Conservation (phyloP, 1,140 invertebrate species). For the Streblospio benedicti region DNA sequence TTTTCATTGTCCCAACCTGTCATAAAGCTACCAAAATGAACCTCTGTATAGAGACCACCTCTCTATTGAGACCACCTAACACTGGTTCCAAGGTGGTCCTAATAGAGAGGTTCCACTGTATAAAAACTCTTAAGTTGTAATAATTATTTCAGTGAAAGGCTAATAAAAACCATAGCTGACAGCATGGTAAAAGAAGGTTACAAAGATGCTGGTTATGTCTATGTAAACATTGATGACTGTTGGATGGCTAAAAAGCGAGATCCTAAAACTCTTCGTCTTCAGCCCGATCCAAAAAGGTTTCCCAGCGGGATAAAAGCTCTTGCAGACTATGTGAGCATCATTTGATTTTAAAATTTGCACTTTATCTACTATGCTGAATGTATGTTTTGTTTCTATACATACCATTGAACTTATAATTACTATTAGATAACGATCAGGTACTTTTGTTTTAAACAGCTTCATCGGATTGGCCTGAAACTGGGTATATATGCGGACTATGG, state of each 20-base stretch:
- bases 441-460: constrained; percentile 56
- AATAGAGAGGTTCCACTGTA: no score
- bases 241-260: constrained; percentile 76
- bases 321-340: constrained; percentile 50
- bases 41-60: no score
- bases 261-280: constrained; percentile 61
- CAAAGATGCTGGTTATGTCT: constrained; percentile 75
- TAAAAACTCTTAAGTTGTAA: background rate
- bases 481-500: constrained; percentile 92
- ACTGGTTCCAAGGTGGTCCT: no score
- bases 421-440: background rate
- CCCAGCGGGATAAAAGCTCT: constrained; percentile 19
- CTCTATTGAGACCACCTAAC: no score
- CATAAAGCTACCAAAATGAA: no score
- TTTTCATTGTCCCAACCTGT: no score
- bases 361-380: background rate
- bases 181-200: constrained; percentile 79
- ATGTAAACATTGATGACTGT: constrained; percentile 87
- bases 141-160: constrained; percentile 55
- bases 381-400: background rate
- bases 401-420: background rate
- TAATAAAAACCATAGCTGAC: constrained; percentile 87
- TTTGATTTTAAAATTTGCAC: background rate
- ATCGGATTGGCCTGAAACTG: constrained; percentile 80
- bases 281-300: constrained; percentile 61